Evolutionary conservation across 2,113 vertebrate species (phyloP), one percentile per base, ranked within the genome.

Genomic region (Stigmatopora nigra): DNA sequence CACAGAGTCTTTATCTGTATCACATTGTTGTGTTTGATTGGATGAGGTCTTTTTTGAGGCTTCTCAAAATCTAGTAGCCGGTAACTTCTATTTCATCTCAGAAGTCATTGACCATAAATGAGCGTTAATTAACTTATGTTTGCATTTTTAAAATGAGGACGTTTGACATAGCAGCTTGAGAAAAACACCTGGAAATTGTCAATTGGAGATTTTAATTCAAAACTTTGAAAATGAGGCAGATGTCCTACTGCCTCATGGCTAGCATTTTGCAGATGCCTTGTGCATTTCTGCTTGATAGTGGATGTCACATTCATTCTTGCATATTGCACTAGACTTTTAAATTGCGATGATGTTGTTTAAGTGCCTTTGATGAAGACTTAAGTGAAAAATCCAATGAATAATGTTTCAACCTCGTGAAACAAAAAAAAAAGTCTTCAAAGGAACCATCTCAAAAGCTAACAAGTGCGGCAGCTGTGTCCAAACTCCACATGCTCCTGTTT

Each of bases 401-500:
- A 76, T 68, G 70, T 79, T 72, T 61, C 68, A 67, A 63, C 46
- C 67, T 58, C 58, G 25, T 31, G 25, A 31, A 31, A 31, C 71
- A 65, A 78, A 78, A 82, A 78, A 78, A 82, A 65, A 53, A 56
- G 22, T 74, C 82, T 86, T 88, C 85, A 87, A 87, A 87, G 81
- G 53, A 68, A 71, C 79, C 51, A 71, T 78, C 75, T 71, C 63
- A 78, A 85, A 83, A 85, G 82, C 86, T 85, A 82, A 87, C 82
- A 86, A 89, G 86, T 85, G 88, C 73, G 81, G 80, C 83, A 61
- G 67, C 79, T 76, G 77, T 71, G 58, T 86, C 84, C 82, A 75
- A 82, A 80, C 77, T 84, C 85, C 87, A 88, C 84, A 88, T 87
- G 89, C 90, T 91, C 87, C 90, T 78, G 90, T 91, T 90, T 88